Percentiles rank a stretch among this genome's conserved stretches.
These are phyloP conservation scores for Leptinotarsa peninsularis DNA, from an alignment of 2,888 invertebrate species.

Conservation along the genomic window DNA sequence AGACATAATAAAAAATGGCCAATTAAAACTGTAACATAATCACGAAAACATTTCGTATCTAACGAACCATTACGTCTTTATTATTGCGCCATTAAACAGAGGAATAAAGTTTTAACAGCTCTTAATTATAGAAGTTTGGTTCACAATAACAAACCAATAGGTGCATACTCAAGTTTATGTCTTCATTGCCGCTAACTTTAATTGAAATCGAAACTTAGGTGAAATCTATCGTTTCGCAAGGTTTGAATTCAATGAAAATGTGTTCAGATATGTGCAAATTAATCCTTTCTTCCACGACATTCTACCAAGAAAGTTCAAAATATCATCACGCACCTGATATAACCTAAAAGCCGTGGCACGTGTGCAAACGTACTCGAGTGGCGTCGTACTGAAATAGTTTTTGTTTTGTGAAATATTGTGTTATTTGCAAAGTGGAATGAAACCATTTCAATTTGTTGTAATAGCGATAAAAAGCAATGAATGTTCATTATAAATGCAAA, in stretches of 20 bases:
- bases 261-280: not conserved
- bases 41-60: conserved; percentile 37
- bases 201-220: conserved; percentile 10
- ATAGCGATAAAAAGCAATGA: too few species aligned
- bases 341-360: too few species aligned
- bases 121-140: conserved; percentile 43
- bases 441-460: too few species aligned
- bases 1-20: conserved; percentile 36
- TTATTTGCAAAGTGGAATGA: too few species aligned
- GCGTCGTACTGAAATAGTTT: too few species aligned
- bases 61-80: conserved; percentile 37
- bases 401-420: too few species aligned
- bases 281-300: too few species aligned
- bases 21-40: conserved; percentile 42
- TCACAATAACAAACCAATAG: conserved; percentile 42
- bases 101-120: conserved; percentile 37
- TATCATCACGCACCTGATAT: too few species aligned
- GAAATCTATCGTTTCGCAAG: not conserved
- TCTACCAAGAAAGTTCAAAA: too few species aligned
- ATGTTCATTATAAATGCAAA: too few species aligned
- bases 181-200: conserved; percentile 16
- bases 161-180: conserved; percentile 29
- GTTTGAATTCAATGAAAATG: conserved; percentile 21
- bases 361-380: too few species aligned
- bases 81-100: conserved; percentile 37